phyloP scores from a whole-genome alignment of 2,113 vertebrate genomes.

The Rattus rattus region DNA sequence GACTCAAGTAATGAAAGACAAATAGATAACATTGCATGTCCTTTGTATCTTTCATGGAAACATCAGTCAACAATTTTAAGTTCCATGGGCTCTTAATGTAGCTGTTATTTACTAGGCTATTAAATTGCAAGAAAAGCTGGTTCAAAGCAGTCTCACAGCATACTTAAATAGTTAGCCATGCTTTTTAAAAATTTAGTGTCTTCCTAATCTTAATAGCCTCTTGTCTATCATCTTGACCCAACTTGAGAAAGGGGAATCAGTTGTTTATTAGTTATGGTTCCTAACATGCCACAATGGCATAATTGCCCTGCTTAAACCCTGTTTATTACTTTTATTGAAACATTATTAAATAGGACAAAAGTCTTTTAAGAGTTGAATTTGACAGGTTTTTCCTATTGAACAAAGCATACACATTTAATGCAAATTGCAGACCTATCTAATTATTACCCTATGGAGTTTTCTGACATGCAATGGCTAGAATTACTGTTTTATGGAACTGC shows the following conservation, averaged over 20 bases:
- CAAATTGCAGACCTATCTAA: not conserved
- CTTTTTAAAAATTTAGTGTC: not conserved
- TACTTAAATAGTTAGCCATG: not conserved
- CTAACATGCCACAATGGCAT: not conserved
- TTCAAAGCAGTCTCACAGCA: not conserved
- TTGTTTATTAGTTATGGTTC: not conserved
- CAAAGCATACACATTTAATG: not conserved
- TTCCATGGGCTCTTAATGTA: not conserved
- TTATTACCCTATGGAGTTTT: not conserved
- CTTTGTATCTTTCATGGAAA: not conserved
- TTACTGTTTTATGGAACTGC: not conserved
- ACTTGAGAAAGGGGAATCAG: not conserved
- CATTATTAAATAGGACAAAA: not conserved
- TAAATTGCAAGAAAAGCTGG: not conserved
- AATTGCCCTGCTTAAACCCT: not conserved
- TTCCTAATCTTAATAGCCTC: not conserved
- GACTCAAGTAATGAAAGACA: not conserved
- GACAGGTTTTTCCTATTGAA: not conserved
- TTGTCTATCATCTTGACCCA: not conserved
- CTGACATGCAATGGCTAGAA: not conserved
- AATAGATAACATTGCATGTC: not conserved
- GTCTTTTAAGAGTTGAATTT: not conserved
- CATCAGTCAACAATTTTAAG: not conserved
- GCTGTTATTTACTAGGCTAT: not conserved
- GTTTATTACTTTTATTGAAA: not conserved